Percentiles rank a stretch among this genome's conserved stretches.
Conservation (phyloP, 2,797 vertebrate species). For the Hapalemur alaotrensis region DNA sequence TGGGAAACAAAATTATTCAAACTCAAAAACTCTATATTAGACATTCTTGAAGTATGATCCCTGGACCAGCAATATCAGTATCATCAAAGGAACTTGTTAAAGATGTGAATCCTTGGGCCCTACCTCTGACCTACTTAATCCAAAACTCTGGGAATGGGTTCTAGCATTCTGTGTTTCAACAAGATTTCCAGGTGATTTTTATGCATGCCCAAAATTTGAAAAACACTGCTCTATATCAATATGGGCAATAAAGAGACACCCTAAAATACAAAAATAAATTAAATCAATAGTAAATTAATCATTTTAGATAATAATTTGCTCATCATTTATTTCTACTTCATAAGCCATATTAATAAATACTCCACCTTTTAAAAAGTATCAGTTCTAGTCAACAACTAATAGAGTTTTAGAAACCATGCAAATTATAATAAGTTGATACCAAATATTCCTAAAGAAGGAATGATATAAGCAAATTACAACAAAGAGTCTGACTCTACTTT, state of each 20-base stretch:
- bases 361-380: neutral
- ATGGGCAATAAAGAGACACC: slow-evolving; percentile 13
- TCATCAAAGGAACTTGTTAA: neutral
- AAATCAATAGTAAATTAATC: neutral
- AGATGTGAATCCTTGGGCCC: neutral
- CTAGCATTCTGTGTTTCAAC: neutral
- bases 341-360: neutral
- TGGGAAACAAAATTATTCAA: slow-evolving; percentile 77
- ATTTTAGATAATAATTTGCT: neutral
- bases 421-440: neutral
- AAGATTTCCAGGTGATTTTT: neutral
- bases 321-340: neutral
- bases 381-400: neutral
- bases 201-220: neutral
- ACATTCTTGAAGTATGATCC: neutral
- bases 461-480: neutral
- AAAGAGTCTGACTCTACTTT: neutral
- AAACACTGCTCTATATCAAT: neutral
- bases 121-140: neutral
- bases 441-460: neutral
- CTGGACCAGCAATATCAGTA: neutral
- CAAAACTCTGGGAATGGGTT: neutral
- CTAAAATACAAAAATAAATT: slow-evolving; percentile 72
- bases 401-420: neutral
- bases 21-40: neutral